Evolutionary conservation across 2,797 vertebrate genomes (phyloP).

Genomic region (Neostethus bicornis): DNA sequence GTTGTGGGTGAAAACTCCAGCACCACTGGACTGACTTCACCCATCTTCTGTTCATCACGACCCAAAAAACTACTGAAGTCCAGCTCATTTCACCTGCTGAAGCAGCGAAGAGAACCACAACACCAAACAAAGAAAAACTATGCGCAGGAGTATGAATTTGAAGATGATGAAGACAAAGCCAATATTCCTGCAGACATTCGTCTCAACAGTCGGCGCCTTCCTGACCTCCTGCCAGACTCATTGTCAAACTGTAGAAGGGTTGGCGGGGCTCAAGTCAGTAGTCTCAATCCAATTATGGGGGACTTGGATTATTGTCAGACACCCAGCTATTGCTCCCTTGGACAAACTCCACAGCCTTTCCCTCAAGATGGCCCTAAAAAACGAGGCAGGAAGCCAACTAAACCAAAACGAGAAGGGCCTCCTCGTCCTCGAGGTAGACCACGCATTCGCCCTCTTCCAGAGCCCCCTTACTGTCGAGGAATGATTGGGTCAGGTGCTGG

Average conservation of each 20-base stretch:
- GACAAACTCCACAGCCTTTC: conserved; percentile 69
- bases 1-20: conserved; percentile 54
- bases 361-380: conserved; percentile 85
- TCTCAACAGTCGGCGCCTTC: conserved; percentile 87
- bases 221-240: conserved; percentile 87
- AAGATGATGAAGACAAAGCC: conserved; percentile 90
- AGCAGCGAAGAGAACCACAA: conserved; percentile 85
- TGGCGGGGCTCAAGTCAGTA: conserved; percentile 61
- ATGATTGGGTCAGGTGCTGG: conserved; percentile 76
- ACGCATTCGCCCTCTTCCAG: conserved; percentile 86
- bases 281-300: conserved; percentile 84
- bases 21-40: conserved; percentile 79
- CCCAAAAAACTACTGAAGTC: conserved; percentile 94
- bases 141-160: conserved; percentile 92
- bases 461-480: conserved; percentile 77
- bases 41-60: conserved; percentile 90
- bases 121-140: conserved; percentile 85
- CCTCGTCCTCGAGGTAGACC: conserved; percentile 89
- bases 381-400: conserved; percentile 90
- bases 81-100: conserved; percentile 89
- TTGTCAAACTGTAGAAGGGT: conserved; percentile 89
- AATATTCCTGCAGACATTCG: conserved; percentile 91
- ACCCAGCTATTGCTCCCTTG: conserved; percentile 69
- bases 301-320: conserved; percentile 88
- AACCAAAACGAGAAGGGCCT: conserved; percentile 91